Evolutionary conservation across 2,113 vertebrate genomes (phyloP), one percentile per base, ranked within the genome.

Genomic region (Macquaria australasica): DNA sequence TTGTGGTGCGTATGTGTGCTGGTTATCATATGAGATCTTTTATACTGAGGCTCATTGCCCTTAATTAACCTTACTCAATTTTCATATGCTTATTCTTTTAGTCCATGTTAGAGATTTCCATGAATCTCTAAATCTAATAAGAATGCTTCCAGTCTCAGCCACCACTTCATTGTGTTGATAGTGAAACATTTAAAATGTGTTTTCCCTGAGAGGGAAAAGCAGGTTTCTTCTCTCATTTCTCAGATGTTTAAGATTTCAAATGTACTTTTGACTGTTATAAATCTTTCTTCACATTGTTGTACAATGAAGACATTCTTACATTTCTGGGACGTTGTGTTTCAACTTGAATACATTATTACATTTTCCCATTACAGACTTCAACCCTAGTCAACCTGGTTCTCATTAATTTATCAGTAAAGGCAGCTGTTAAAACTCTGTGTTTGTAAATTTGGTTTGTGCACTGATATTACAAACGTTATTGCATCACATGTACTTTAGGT

Each of bases 401-500:
- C 8, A 16, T 51, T 25, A 3, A 73, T 34, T 8, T 58, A 37
- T 34, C 60, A 43, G 43, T 51, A 31, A 51, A 76, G 43, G 53
- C 64, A 69, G 55, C 55, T 75, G 41, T 60, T 75, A 45, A 8
- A 45, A 9, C 7, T 48, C 25, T n/a, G 20, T 53, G 69, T 63
- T 64, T 51, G 10, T 45, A 15, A 4, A 50, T 53, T 43, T 43
- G 23, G 3, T 41, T 51, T 12, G 9, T 72, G 16, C 43, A 39
- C 23, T 5, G 11, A 43, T 55, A 5, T 45, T 53, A 43, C 58
- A 34, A n/a, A 34, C 45, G 50, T 31, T 16, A 37, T 31, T 51
- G 20, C 25, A 59, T 79, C 53, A 60, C 20, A 79, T 21, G 53
- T 79, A 79, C 75, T 74, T 70, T 77, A 60, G 53, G 18, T 60